Evolutionary conservation across 2,888 invertebrate genomes (phyloP), one percentile per base, ranked within the genome.

Genomic region (Caenorhabditis wallacei): DNA sequence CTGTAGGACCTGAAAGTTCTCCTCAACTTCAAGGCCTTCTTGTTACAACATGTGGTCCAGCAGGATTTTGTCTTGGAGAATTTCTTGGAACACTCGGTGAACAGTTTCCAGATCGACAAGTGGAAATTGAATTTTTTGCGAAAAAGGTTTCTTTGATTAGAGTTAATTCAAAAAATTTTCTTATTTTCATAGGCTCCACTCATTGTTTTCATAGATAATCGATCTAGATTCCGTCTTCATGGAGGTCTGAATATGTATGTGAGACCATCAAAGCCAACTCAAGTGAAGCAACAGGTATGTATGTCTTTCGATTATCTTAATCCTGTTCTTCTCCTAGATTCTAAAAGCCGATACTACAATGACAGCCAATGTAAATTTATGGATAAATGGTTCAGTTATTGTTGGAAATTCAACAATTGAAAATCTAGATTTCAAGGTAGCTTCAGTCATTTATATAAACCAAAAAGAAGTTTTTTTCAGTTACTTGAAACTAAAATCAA

Each of bases 381-480:
- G 89, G 88, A 86, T 91, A n/a, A 84, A 81, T 37, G 81, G 84
- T 7, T 81, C 69, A 10, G 78, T 84, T n/a, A 89, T 91, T 30
- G 87, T 90, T 24, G 91, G 91, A 59, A 91, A 91, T 70, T 90
- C 91, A 2, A 88, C 91, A 0, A 89, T 91, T 51, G 91, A 91
- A 63, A 90, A 91, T 72, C 80, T 91, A 40, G 91, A 91, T 75
- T 91, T 91, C 78, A 89, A 90, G 64, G 78, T 78, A n/a, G n/a
- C 18, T 3, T n/a, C 2, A 30, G 30, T 30, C 7, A 35, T n/a
- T 30, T 4, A 16, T n/a, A 7, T 16, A n/a, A n/a, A n/a, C 7
- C 30, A 2, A n/a, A 20, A 37, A 37, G 5, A 57, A 22, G 18
- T 70, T 51, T 61, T 37, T 40, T 40, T 16, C 46, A 82, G 79